Evolutionary conservation across 2,113 vertebrate species (phyloP).

Genomic region (Elephas maximus): DNA sequence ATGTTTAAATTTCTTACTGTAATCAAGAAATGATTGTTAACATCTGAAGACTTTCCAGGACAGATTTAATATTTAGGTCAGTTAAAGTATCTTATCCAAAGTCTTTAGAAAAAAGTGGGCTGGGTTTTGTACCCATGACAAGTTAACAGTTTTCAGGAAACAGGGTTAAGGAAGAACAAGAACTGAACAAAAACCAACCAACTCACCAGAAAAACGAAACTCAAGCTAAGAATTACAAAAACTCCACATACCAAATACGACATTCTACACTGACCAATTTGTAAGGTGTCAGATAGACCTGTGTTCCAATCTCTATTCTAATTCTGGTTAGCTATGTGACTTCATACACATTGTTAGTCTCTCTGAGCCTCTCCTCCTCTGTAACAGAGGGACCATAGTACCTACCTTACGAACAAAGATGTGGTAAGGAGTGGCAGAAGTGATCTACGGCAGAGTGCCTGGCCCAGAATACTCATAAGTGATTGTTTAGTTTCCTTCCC

Average conservation of each 20-base stretch:
- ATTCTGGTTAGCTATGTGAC: not conserved
- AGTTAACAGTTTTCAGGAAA: not conserved
- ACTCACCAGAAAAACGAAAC: not conserved
- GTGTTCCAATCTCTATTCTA: not conserved
- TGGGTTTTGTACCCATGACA: conserved; percentile 11
- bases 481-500: not conserved
- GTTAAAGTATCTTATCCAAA: not conserved
- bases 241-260: not conserved
- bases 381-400: not conserved
- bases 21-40: conserved; percentile 22
- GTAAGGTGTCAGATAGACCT: not conserved
- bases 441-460: not conserved
- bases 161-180: not conserved
- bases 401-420: not conserved
- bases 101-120: conserved; percentile 26
- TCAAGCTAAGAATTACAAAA: not conserved
- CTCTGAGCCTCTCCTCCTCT: not conserved
- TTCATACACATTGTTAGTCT: not conserved
- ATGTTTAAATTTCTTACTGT: not conserved
- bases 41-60: conserved; percentile 1
- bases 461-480: not conserved
- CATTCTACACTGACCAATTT: not conserved
- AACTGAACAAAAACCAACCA: not conserved
- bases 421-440: not conserved
- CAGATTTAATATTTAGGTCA: conserved; percentile 51